Evolutionary conservation across 2,113 vertebrate genomes (phyloP).

Genomic region (Azemiops feae): DNA sequence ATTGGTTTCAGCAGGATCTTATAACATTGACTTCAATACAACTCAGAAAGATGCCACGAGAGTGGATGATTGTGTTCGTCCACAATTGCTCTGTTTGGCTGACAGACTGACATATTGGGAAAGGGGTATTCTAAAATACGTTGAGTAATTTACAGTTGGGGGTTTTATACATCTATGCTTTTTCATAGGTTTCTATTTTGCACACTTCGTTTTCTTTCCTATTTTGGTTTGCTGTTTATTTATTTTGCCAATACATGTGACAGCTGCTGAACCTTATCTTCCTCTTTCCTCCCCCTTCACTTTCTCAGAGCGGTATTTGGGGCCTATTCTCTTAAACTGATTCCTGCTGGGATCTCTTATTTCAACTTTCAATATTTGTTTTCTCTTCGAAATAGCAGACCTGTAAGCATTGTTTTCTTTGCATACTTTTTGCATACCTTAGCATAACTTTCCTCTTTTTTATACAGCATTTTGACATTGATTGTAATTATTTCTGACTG

Average conservation of each 20-base stretch:
- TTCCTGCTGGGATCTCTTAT: background rate
- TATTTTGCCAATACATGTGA: background rate
- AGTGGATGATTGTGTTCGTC: background rate
- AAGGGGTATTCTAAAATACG: background rate
- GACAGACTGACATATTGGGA: background rate
- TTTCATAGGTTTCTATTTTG: background rate
- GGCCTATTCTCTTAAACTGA: background rate
- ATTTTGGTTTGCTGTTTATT: background rate
- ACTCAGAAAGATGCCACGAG: background rate
- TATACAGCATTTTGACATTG: background rate
- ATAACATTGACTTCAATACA: background rate
- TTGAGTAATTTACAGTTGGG: background rate
- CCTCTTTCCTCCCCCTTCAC: background rate
- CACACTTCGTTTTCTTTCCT: background rate
- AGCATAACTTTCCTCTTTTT: background rate
- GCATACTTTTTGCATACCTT: background rate
- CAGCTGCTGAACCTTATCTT: background rate
- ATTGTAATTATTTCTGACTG: background rate
- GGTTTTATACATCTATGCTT: background rate
- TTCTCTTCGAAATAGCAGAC: background rate
- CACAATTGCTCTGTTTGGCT: background rate
- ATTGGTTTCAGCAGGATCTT: accelerated
- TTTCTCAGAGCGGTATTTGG: background rate
- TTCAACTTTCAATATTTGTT: background rate
- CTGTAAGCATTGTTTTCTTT: background rate